These are phyloP conservation scores for Falco rusticolus DNA, from an alignment of 2,797 vertebrate species.

Conservation along the genomic window DNA sequence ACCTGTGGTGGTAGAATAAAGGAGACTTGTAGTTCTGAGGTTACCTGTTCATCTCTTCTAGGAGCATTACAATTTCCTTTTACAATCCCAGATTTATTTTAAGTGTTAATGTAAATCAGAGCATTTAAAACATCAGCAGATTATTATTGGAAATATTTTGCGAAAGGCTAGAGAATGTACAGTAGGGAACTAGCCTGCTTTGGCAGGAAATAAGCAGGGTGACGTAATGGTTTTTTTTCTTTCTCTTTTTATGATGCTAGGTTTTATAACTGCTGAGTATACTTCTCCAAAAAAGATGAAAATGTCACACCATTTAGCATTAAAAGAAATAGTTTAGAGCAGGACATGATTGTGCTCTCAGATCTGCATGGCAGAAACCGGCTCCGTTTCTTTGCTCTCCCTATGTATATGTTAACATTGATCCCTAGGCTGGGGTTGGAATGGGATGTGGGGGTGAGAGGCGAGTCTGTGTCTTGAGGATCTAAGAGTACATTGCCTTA, in stretches of 20 bases:
- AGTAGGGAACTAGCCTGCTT: not conserved
- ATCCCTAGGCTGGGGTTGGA: not conserved
- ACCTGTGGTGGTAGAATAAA: not conserved
- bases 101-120: not conserved
- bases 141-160: not conserved
- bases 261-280: not conserved
- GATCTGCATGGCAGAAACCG: not conserved
- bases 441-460: not conserved
- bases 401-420: not conserved
- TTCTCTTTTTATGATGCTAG: not conserved
- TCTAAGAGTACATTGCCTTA: not conserved
- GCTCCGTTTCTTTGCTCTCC: not conserved
- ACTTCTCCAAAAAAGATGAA: not conserved
- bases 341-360: not conserved
- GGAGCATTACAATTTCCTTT: not conserved
- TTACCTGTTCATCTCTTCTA: not conserved
- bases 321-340: slow-evolving; percentile 11
- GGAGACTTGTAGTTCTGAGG: not conserved
- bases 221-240: not conserved
- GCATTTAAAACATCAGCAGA: not conserved
- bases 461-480: not conserved
- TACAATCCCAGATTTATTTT: not conserved
- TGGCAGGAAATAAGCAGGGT: not conserved
- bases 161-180: not conserved
- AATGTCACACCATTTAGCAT: not conserved